A percentile compares a stretch with the other conserved stretches of the same genome.
phyloP scores from a whole-genome alignment of 2,888 invertebrate genomes.

The Hypercompe scribonia region DNA sequence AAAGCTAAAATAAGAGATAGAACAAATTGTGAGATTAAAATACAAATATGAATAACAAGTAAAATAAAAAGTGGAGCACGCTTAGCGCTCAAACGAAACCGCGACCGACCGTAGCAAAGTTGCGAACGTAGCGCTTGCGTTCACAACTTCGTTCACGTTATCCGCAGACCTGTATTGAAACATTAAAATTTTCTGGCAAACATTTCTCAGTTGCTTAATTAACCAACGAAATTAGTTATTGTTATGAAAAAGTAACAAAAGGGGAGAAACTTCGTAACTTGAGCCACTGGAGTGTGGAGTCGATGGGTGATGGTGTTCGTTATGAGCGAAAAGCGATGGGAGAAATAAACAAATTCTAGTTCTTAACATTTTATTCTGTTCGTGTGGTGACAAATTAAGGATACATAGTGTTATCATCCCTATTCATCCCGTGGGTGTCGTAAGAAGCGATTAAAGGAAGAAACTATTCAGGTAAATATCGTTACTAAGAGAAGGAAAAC shows the following conservation, averaged over 20 bases:
- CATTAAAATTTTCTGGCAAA: constrained; percentile 60
- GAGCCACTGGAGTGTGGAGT: constrained; percentile 56
- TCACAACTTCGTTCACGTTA: constrained; percentile 54
- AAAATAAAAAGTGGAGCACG: constrained; percentile 17
- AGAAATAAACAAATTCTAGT: neutral
- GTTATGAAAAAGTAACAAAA: constrained; percentile 74
- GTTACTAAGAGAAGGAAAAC: no score
- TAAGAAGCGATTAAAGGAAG: no score
- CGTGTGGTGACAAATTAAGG: no score
- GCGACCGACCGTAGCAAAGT: constrained; percentile 31
- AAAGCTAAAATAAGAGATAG: neutral
- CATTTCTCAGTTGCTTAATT: constrained; percentile 72
- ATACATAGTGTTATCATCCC: no score
- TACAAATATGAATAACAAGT: constrained; percentile 15
- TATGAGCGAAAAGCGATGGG: constrained; percentile 24
- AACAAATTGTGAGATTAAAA: neutral
- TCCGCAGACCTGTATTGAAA: constrained; percentile 59
- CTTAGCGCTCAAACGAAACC: constrained; percentile 18
- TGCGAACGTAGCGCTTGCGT: constrained; percentile 36
- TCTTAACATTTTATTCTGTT: no score
- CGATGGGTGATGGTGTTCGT: constrained; percentile 29
- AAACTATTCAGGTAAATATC: no score
- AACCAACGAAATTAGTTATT: constrained; percentile 76
- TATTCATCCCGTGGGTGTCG: no score
- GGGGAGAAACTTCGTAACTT: constrained; percentile 63